Evolutionary conservation across 2,113 vertebrate genomes (phyloP).

Genomic region (Tylochromis polylepis): DNA sequence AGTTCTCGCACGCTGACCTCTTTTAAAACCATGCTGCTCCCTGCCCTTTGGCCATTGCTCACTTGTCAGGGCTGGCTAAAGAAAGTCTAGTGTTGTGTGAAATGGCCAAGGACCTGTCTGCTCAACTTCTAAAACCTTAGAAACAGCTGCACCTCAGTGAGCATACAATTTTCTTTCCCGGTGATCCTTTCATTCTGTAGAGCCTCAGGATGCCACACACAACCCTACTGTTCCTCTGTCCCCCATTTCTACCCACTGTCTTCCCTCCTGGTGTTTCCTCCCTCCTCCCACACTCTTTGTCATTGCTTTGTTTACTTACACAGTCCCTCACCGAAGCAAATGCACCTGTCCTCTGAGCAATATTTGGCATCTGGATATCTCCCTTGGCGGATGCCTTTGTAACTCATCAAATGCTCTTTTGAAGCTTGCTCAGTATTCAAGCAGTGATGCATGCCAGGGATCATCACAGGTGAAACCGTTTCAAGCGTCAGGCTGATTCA

Average conservation of each 20-base stretch:
- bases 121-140: background rate
- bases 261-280: background rate
- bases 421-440: conserved; percentile 51
- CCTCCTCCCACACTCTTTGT: conserved; percentile 19
- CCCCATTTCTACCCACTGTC: background rate
- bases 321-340: conserved; percentile 19
- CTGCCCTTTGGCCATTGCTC: background rate
- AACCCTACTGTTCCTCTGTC: background rate
- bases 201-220: background rate
- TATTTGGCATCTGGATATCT: conserved; percentile 41
- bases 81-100: conserved; percentile 14
- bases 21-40: background rate
- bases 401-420: conserved; percentile 48
- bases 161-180: background rate
- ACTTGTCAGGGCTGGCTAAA: background rate
- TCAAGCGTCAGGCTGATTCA: conserved; percentile 22
- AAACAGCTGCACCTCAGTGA: conserved; percentile 8
- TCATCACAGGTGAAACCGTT: conserved; percentile 38
- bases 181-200: background rate
- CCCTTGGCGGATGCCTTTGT: conserved; percentile 31
- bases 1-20: background rate
- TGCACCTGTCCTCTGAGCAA: conserved; percentile 40
- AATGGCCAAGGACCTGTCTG: conserved; percentile 7
- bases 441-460: background rate
- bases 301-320: conserved; percentile 36